phyloP scores from a whole-genome alignment of 2,113 vertebrate genomes.

The Chlorocebus sabaeus region DNA sequence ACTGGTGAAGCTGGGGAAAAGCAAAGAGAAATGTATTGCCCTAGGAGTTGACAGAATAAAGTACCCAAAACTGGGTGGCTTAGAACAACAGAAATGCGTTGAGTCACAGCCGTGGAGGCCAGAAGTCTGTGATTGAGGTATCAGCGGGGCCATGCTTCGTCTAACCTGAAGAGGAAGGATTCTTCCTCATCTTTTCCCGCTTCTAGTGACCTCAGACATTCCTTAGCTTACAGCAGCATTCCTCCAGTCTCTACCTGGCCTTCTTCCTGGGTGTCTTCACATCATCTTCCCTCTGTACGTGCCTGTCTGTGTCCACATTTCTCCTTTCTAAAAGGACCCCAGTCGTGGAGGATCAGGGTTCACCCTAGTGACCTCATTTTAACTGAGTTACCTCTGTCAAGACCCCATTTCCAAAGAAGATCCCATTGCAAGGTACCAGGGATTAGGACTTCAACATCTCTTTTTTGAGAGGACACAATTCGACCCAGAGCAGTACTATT shows the following conservation, averaged over 20 bases:
- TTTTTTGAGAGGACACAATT: background rate
- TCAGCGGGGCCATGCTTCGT: background rate
- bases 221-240: background rate
- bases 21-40: background rate
- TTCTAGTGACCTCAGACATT: background rate
- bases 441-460: background rate
- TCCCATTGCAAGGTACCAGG: background rate
- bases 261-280: background rate
- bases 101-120: background rate
- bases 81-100: too few species aligned
- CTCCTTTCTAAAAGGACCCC: background rate
- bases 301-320: background rate
- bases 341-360: background rate
- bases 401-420: background rate
- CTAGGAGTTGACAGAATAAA: background rate
- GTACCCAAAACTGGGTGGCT: too few species aligned
- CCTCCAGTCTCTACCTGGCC: background rate
- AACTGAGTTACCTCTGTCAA: background rate
- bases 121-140: background rate
- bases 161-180: background rate
- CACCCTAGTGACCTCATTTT: background rate
- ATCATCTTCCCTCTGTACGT: background rate
- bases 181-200: too few species aligned
- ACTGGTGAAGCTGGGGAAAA: background rate
- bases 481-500: background rate